Evolutionary conservation across 2,797 vertebrate species (phyloP).

Genomic region (Threskiornis aethiopicus): DNA sequence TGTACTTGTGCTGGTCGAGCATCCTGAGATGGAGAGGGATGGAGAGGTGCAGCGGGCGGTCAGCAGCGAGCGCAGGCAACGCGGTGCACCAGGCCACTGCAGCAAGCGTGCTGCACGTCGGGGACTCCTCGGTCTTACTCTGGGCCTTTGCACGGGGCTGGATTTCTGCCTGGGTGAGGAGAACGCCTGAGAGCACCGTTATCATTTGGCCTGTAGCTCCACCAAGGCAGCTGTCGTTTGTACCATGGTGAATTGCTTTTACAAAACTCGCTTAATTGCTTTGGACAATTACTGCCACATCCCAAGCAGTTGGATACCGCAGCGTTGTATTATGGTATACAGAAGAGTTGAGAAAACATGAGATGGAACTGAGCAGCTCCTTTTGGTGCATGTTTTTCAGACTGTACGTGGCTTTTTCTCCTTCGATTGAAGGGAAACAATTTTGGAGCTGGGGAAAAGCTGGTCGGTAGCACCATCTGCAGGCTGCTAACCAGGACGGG

Average conservation of each 20-base stretch:
- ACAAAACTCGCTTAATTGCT: accelerated
- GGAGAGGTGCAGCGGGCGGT: neutral
- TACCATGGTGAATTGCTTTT: accelerated
- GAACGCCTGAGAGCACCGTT: accelerated
- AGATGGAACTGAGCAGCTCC: neutral
- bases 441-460: constrained; percentile 72
- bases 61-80: accelerated
- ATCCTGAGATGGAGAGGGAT: accelerated
- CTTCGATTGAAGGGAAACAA: neutral
- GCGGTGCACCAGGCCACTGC: too few species aligned
- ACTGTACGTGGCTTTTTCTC: neutral
- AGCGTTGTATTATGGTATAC: accelerated
- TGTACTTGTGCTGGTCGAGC: accelerated
- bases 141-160: accelerated
- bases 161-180: neutral
- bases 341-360: neutral
- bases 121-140: too few species aligned
- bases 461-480: constrained; percentile 94
- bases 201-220: accelerated
- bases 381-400: neutral
- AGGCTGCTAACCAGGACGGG: constrained; percentile 78
- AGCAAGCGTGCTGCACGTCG: accelerated
- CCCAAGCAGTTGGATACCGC: accelerated
- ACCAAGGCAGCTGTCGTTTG: neutral
- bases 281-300: accelerated